These are phyloP conservation scores for Mormyrops attenuatus DNA, from an alignment of 2,797 vertebrate genomes.

Conservation along the genomic window DNA sequence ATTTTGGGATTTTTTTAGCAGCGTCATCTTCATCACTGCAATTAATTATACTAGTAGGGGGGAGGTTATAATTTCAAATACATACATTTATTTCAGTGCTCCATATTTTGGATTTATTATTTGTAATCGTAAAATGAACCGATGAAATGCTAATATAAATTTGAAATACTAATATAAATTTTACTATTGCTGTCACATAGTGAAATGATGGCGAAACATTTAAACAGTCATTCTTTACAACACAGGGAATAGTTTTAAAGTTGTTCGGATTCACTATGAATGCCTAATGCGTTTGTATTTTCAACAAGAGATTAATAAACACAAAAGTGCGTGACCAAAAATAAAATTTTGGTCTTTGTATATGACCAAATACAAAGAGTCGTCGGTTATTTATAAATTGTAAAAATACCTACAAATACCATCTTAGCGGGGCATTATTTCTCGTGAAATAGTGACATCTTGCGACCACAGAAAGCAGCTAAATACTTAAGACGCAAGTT, in stretches of 20 bases:
- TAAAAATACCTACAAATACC: not conserved
- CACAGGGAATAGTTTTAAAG: not conserved
- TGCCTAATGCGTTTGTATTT: not conserved
- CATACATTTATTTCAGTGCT: not conserved
- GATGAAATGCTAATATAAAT: not conserved
- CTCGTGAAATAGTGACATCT: conserved; percentile 56
- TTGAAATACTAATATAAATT: not conserved
- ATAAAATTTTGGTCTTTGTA: not conserved
- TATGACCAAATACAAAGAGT: not conserved
- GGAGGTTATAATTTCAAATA: not conserved
- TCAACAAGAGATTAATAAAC: not conserved
- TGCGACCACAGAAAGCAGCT: conserved; percentile 34
- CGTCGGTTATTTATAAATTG: not conserved
- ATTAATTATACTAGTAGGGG: not conserved
- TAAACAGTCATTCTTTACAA: not conserved
- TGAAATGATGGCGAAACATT: not conserved
- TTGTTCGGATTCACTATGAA: not conserved
- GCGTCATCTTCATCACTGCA: not conserved
- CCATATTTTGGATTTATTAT: not conserved
- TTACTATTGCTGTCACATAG: not conserved
- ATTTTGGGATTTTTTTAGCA: not conserved
- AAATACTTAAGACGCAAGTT: not conserved
- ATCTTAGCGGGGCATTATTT: not conserved
- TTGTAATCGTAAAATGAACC: not conserved
- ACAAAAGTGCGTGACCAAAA: not conserved